phyloP scores from a whole-genome alignment of 2,888 invertebrate genomes.

The Polydrusus tereticollis region DNA sequence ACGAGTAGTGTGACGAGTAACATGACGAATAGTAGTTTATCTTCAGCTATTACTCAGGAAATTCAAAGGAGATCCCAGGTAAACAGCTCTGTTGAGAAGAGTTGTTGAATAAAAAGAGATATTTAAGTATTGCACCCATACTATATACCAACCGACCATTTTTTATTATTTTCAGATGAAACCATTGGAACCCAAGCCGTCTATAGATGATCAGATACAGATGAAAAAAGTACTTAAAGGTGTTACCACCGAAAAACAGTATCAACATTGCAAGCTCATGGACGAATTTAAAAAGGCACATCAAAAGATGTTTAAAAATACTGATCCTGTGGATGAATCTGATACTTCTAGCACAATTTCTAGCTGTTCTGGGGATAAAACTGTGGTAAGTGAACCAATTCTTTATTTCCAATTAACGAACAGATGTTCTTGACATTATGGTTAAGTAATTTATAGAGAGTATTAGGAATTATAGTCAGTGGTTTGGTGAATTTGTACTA shows the following conservation, averaged over 20 bases:
- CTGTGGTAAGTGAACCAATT: neutral
- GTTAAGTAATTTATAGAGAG: too few species aligned
- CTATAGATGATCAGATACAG: slow-evolving; percentile 65
- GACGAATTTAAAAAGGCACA: slow-evolving; percentile 93
- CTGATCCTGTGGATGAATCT: neutral
- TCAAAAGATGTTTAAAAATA: slow-evolving; percentile 81
- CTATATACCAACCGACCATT: too few species aligned
- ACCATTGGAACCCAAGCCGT: slow-evolving; percentile 56
- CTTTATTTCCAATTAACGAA: neutral
- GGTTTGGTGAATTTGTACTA: too few species aligned
- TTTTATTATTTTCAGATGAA: slow-evolving; percentile 47
- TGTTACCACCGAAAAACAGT: slow-evolving; percentile 74
- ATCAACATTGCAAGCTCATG: slow-evolving; percentile 84
- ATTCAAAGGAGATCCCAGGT: slow-evolving; percentile 78
- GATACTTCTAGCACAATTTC: neutral
- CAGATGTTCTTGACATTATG: neutral
- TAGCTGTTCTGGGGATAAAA: neutral
- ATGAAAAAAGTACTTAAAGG: slow-evolving; percentile 67
- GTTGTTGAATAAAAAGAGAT: too few species aligned
- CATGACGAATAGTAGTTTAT: slow-evolving; percentile 70
- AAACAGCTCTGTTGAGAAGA: too few species aligned
- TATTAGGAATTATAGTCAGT: too few species aligned
- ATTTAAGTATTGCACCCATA: too few species aligned
- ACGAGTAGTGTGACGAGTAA: slow-evolving; percentile 59
- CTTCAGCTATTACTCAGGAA: slow-evolving; percentile 80